A percentile compares a stretch with the other conserved stretches of the same genome.
Conservation (phyloP, 2,113 vertebrate species). For the Anhinga anhinga region DNA sequence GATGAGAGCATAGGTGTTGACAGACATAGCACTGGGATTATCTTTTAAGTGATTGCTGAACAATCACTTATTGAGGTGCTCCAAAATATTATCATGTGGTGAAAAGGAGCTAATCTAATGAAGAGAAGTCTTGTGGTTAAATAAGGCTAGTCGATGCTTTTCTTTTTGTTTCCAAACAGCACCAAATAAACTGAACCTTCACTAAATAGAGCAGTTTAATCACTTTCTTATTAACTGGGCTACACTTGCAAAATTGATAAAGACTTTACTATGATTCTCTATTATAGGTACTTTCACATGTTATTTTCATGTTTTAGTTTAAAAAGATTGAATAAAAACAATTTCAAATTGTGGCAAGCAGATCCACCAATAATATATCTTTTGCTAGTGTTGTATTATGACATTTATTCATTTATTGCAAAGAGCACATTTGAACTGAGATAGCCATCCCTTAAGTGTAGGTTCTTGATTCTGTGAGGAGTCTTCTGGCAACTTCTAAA, state of each 20-base stretch:
- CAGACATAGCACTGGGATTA: not conserved
- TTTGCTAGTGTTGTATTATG: not conserved
- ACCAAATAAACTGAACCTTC: not conserved
- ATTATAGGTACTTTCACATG: not conserved
- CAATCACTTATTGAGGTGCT: not conserved
- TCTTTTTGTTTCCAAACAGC: not conserved
- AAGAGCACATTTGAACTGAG: not conserved
- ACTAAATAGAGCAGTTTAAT: not conserved
- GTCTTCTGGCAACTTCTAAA: not conserved
- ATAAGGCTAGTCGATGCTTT: not conserved
- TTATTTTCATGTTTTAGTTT: not conserved
- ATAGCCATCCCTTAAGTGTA: rapidly evolving
- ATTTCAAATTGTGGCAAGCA: not conserved
- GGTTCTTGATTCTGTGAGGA: not conserved
- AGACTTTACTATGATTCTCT: not conserved
- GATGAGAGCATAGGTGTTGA: not conserved
- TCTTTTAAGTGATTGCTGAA: not conserved
- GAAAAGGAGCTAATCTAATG: not conserved
- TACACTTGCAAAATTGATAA: not conserved
- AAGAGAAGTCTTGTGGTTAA: not conserved
- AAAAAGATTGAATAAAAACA: not conserved
- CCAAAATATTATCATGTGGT: not conserved
- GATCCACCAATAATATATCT: not conserved
- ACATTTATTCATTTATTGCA: not conserved
- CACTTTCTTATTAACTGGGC: not conserved